These are phyloP conservation scores for Tetropium fuscum DNA, from an alignment of 2,888 invertebrate species.

Conservation along the genomic window DNA sequence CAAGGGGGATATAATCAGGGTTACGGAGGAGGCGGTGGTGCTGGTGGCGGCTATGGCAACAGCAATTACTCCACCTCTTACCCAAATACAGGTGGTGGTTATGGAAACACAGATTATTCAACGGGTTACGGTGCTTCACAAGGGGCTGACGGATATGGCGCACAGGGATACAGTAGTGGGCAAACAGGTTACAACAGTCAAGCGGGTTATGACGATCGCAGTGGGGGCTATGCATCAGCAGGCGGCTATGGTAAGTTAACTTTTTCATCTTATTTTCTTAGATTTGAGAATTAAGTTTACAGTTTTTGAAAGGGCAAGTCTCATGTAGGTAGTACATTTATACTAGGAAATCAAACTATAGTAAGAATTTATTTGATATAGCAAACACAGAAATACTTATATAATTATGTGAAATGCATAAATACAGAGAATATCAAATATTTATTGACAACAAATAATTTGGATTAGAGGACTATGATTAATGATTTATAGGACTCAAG, in stretches of 20 bases:
- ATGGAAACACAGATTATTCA: conserved; percentile 36
- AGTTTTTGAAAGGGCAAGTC: conserved; percentile 8
- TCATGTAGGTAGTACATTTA: too few species aligned
- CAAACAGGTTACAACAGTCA: conserved; percentile 42
- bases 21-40: conserved; percentile 23
- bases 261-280: neutral
- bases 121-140: conserved; percentile 33
- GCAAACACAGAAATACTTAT: too few species aligned
- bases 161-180: conserved; percentile 42
- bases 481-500: too few species aligned
- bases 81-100: conserved; percentile 27
- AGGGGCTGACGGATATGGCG: conserved; percentile 36
- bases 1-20: conserved; percentile 35
- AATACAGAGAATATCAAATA: too few species aligned
- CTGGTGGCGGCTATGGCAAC: conserved; percentile 24
- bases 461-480: too few species aligned
- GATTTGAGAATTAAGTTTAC: neutral
- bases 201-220: conserved; percentile 47
- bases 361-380: too few species aligned
- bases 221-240: conserved; percentile 46
- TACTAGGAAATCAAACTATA: too few species aligned
- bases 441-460: too few species aligned
- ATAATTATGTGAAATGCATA: too few species aligned
- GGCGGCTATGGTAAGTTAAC: conserved; percentile 52
- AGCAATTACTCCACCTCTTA: conserved; percentile 38